Evolutionary conservation across 2,888 invertebrate species (phyloP).

Genomic region (Camponotus fellah): DNA sequence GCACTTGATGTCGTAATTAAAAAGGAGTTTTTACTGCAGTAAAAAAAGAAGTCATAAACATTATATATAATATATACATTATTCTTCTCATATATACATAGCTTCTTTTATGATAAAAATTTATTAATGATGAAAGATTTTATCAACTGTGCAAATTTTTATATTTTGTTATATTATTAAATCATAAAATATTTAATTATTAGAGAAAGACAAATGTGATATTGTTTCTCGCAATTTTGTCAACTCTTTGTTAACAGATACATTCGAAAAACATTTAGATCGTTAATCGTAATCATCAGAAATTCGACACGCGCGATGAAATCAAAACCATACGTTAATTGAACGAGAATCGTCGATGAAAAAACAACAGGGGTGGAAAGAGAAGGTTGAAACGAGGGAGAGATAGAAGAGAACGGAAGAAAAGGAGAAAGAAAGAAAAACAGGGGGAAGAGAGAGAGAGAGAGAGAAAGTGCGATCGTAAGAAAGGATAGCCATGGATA

Average conservation of each 20-base stretch:
- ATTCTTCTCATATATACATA: too few relatives aligned
- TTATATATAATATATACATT: too few relatives aligned
- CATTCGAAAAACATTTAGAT: neutral
- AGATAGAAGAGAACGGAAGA: constrained; percentile 32
- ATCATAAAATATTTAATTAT: neutral
- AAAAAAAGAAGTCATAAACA: too few relatives aligned
- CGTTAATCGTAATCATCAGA: neutral
- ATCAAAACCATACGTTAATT: constrained; percentile 67
- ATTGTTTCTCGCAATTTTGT: neutral
- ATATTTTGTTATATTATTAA: neutral
- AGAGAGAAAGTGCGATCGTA: constrained; percentile 51
- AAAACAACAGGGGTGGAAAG: constrained; percentile 47
- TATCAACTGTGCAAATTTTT: neutral
- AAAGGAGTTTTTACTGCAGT: too few relatives aligned
- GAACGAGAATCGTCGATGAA: constrained; percentile 71
- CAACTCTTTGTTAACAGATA: neutral
- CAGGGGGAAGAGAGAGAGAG: constrained; percentile 2
- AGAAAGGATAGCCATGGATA: constrained; percentile 70
- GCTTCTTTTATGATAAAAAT: neutral
- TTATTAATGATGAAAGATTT: neutral
- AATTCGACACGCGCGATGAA: constrained; percentile 48
- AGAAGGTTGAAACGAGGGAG: constrained; percentile 21
- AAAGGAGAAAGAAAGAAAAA: neutral
- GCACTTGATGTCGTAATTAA: neutral
- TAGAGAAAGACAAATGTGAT: neutral